A percentile compares a stretch with the other conserved stretches of the same genome.
Evolutionary conservation across 2,797 vertebrate species (phyloP).

Genomic region (Onychomys arenicola): DNA sequence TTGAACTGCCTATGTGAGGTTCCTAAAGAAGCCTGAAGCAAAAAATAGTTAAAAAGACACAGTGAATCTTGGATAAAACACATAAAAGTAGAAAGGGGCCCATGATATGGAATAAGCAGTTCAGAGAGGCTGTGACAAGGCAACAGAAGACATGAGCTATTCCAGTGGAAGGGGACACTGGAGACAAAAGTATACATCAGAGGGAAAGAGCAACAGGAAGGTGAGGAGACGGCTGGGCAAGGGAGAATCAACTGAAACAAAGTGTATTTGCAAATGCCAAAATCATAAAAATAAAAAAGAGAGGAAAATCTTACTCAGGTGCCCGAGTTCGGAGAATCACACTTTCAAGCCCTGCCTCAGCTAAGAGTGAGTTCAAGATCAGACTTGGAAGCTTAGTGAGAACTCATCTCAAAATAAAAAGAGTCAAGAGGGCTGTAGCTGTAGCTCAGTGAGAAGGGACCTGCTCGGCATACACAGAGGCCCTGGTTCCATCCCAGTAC

Average conservation of each 20-base stretch:
- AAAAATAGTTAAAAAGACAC: constrained; percentile 4
- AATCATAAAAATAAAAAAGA: background rate
- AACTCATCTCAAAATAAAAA: background rate
- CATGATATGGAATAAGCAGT: background rate
- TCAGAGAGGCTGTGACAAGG: background rate
- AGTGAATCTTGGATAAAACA: background rate
- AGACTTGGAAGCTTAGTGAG: background rate
- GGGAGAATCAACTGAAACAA: background rate
- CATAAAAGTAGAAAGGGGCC: background rate
- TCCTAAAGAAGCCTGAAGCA: background rate
- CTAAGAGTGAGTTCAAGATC: background rate
- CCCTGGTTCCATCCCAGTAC: background rate
- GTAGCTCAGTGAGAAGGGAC: background rate
- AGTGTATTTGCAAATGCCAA: background rate
- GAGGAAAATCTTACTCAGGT: background rate
- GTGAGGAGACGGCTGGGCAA: background rate
- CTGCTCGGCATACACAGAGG: background rate
- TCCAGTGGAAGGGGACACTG: background rate
- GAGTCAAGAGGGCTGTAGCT: background rate
- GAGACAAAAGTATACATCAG: background rate
- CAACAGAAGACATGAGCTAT: background rate
- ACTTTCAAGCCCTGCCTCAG: background rate
- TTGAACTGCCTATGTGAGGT: background rate
- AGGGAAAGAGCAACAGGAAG: background rate
- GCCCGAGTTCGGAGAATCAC: background rate